Base-by-base conservation (phyloP, 2,113 vertebrate species). In the Leiothrix lutea region DNA sequence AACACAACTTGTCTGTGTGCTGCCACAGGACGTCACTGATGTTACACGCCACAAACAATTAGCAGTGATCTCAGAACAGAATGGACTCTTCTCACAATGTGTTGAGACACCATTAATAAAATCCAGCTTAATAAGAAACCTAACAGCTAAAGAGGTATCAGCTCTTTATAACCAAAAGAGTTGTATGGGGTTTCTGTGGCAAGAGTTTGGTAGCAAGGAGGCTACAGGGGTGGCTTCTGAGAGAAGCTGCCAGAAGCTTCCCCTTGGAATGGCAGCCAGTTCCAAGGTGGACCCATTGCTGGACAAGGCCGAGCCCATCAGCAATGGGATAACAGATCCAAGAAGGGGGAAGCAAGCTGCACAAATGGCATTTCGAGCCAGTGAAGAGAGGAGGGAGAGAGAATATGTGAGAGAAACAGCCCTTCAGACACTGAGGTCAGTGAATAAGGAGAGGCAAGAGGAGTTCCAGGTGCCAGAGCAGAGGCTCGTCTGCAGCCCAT, bases 11-110 rank as follows among this genome's bases (percentile, higher is more conserved):
- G 18, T 3, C 56, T 65, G 36, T 2, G n/a, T 33, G 57, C 26
- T 88, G 54, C 80, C 95, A 64, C 87, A 77, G 67, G 84, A 83
- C 78, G 92, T 61, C 66, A 57, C 65, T 81, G 47, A 33, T 21
- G 85, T 21, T 25, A 31, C 21, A 38, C 2, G 0, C 24, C 45
- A 17, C 2, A 36, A 26, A 3, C 33, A 16, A 82, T 47, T 53
- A 45, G 22, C 62, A 17, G 50, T 5, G 12, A 19, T 9, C 42
- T 33, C 0, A 0, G 29, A 60, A 45, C 23, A 67, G 19, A 36
- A 53, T 17, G 16, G 4, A 6, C 6, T 31, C 38, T 71, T 71
- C 25, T 17, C 29, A 44, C 26, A 0, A 0, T 3, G 9, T 23
- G 12, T 2, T 7, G 28, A 72, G 36, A 61, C 38, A 57, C 9